Evolutionary conservation across 2,797 vertebrate species (phyloP).

Genomic region (Potorous gilbertii): DNA sequence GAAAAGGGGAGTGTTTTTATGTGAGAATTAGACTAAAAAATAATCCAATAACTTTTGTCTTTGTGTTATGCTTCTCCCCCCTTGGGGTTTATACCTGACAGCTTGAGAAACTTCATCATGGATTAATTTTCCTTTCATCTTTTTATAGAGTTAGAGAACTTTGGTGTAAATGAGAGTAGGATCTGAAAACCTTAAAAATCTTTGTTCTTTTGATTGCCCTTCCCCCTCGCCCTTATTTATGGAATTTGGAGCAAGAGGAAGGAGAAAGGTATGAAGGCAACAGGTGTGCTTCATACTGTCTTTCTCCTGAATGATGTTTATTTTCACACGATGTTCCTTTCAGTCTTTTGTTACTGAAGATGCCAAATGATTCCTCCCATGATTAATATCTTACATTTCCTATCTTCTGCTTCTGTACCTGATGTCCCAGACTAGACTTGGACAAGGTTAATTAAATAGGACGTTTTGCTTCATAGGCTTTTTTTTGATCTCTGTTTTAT

Average conservation of each 20-base stretch:
- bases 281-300: background rate
- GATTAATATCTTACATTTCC: background rate
- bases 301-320: background rate
- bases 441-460: constrained; percentile 35
- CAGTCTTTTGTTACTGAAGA: constrained; percentile 38
- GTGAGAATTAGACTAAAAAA: background rate
- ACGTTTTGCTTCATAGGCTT: background rate
- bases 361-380: background rate
- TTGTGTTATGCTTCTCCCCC: background rate
- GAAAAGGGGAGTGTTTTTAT: background rate
- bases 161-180: background rate
- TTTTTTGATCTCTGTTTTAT: background rate
- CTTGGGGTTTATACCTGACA: background rate
- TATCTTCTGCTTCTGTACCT: background rate
- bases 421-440: constrained; percentile 10
- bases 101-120: background rate
- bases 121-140: constrained; percentile 54
- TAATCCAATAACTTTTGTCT: background rate
- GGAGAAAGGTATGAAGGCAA: background rate
- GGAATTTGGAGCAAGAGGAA: constrained; percentile 44
- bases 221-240: background rate
- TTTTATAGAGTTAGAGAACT: constrained; percentile 40
- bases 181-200: constrained; percentile 49
- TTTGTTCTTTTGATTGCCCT: constrained; percentile 33
- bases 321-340: constrained; percentile 32